Base-by-base conservation (phyloP, 2,797 vertebrate genomes). In the Bradypus variegatus region DNA sequence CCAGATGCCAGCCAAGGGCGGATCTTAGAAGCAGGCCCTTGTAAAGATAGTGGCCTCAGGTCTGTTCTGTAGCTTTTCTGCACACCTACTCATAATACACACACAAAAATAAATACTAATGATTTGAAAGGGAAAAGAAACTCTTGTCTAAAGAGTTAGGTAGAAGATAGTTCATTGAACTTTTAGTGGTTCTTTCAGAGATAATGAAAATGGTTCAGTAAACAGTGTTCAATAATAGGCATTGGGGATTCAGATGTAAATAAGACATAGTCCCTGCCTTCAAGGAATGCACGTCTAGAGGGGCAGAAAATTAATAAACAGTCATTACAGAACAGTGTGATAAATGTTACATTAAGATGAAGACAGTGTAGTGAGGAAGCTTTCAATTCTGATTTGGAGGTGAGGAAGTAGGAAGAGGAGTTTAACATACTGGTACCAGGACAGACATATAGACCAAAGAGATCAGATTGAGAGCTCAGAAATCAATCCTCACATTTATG, bases 131-230 rank as follows among this genome's bases (percentile, higher is more conserved):
- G 88, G 86, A 85, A 88, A 79, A 29, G 72, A 76, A 92, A 50
- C 38, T 27, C 25, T 72, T 33, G 72, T 86, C 62, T 78, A 65
- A 73, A 86, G 58, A 8, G 19, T 78, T 69, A 25, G n/a, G 36
- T 82, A 77, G 86, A 33, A 92, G 62, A 62, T 67, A 89, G 65
- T 75, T 87, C 53, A 83, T 27, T 69, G 73, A 88, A 64, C 45
- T 88, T 75, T 70, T 72, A 86, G 62, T 76, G 58, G 29, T 93
- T 85, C 50, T 45, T 45, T 86, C 62, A 89, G 53, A 93, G 62
- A 88, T 84, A 73, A 38, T 84, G 91, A 87, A 80, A 84, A 77
- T 41, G n/a, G 41, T 83, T 78, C 36, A 48, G 36, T 91, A n/a
- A 90, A 27, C 50, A 86, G 73, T 92, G 76, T 76, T 10, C 60